Evolutionary conservation across 2,113 vertebrate species (phyloP), one percentile per base, ranked within the genome.

Genomic region (Amphiprion percula): DNA sequence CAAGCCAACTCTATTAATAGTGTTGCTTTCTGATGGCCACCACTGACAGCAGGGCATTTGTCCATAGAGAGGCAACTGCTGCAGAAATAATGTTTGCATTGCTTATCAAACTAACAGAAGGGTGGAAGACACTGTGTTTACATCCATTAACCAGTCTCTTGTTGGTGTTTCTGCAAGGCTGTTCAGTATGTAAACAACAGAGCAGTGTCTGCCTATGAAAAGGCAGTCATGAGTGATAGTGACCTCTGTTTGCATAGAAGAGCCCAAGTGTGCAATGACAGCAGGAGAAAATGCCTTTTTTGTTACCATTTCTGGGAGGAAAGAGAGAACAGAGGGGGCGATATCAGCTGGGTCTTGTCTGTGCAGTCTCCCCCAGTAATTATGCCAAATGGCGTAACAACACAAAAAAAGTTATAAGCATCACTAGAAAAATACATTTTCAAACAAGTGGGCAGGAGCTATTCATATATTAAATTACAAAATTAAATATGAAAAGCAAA

Each of bases 101-200:
- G 44, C 60, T 74, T 61, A 28, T n/a, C 33, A 71, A 60, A 70
- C 56, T 41, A 61, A 54, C 23, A 77, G 14, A 0, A 47, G 60
- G 61, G 7, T 37, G 33, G 33, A 37, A 61, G 44, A 21, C 63
- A 49, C 50, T 79, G 78, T 54, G 62, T 26, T 74, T 19, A 47
- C 68, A 60, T 14, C 50, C 17, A 44, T 66, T 65, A 53, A 59
- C 49, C 60, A 49, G 54, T 16, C 52, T 60, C 82, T 52, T 54
- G 55, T 15, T 62, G 56, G 55, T 26, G 64, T 54, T 70, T 74
- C 33, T 58, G 62, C 55, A 74, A 16, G 50, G 37, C 30, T 54
- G 65, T 53, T 78, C 19, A 54, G 39, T 28, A 65, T 54, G 72
- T 66, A 63, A 85, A 91, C 79, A 90, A 16, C 62, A 74, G 67